These are phyloP conservation scores for Mesembrinibis cayennensis DNA, from an alignment of 2,113 vertebrate genomes.

Conservation along the genomic window DNA sequence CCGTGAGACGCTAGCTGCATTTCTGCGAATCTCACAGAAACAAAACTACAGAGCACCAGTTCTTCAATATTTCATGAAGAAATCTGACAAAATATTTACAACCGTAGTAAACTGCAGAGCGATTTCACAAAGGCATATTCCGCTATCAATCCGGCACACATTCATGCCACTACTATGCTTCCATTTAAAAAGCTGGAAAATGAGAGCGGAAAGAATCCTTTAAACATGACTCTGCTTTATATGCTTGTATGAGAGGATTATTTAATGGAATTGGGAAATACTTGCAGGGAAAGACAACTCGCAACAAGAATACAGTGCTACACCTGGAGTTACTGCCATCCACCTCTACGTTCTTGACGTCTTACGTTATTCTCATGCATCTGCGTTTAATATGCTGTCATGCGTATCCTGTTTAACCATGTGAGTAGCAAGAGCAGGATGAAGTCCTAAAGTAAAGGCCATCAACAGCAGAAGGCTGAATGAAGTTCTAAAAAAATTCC, in stretches of 20 bases:
- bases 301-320: background rate
- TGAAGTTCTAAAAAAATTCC: background rate
- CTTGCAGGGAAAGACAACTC: background rate
- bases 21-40: background rate
- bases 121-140: background rate
- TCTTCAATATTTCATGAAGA: conserved; percentile 56
- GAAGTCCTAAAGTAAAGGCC: background rate
- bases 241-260: background rate
- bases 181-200: background rate
- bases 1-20: background rate
- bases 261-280: background rate
- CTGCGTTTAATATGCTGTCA: background rate
- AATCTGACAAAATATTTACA: conserved; percentile 44
- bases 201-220: rapidly evolving
- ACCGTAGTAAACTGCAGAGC: background rate
- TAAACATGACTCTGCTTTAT: background rate
- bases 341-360: background rate
- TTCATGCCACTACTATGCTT: background rate
- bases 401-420: rapidly evolving
- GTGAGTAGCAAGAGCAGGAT: background rate
- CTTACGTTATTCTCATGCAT: background rate
- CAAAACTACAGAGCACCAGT: background rate
- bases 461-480: background rate
- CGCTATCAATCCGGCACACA: background rate
- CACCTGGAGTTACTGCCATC: background rate